phyloP scores from a whole-genome alignment of 2,888 invertebrate species.

The Trachelus troglodyta region DNA sequence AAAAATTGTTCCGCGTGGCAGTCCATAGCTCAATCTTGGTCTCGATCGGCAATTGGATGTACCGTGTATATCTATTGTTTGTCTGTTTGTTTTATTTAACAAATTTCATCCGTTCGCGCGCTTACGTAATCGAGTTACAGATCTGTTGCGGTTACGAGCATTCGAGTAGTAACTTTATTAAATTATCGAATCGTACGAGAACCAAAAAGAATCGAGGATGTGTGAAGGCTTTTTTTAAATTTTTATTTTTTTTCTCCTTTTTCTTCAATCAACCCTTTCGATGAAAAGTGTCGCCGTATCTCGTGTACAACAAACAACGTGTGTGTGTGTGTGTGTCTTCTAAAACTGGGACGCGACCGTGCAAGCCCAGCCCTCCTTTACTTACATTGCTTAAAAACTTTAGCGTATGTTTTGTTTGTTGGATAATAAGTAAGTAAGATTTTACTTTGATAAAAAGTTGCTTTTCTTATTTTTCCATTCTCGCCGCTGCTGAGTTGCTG shows the following conservation, averaged over 20 bases:
- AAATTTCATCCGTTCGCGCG: conserved; percentile 23
- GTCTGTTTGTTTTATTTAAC: conserved; percentile 11
- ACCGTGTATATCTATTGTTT: conserved; percentile 18
- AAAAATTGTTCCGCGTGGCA: conserved; percentile 56
- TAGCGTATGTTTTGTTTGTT: conserved; percentile 66
- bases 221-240: conserved; percentile 59
- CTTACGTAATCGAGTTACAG: conserved; percentile 35
- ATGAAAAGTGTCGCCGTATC: conserved; percentile 57
- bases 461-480: conserved; percentile 36
- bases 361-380: conserved; percentile 46
- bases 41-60: not conserved
- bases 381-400: conserved; percentile 58
- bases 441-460: conserved; percentile 52
- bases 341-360: conserved; percentile 50
- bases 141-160: conserved; percentile 23
- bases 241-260: conserved; percentile 43
- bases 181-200: conserved; percentile 31
- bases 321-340: conserved; percentile 51
- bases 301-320: conserved; percentile 62
- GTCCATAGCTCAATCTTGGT: conserved; percentile 42
- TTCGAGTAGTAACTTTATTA: conserved; percentile 23
- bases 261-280: conserved; percentile 56
- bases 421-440: conserved; percentile 65
- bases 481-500: conserved; percentile 54
- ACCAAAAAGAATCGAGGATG: conserved; percentile 50